Conservation (phyloP, 2,113 vertebrate species). For the Zapornia atra region DNA sequence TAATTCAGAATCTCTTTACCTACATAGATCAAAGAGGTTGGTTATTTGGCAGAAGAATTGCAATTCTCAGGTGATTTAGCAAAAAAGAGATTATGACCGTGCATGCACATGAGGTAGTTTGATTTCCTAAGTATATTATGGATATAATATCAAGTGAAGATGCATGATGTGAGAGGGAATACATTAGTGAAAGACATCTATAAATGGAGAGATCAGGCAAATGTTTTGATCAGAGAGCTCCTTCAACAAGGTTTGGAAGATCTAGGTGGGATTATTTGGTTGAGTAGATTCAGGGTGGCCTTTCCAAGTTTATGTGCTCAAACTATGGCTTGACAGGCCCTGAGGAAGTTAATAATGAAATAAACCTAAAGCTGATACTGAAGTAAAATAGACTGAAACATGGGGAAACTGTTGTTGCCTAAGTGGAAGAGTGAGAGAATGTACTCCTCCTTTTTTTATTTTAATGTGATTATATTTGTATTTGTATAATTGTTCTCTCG, state of each 20-base stretch:
- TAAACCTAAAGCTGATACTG: not conserved
- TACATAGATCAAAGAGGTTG: not conserved
- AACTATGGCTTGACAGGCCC: not conserved
- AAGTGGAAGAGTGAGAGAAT: not conserved
- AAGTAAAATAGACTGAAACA: not conserved
- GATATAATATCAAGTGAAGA: not conserved
- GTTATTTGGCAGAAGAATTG: not conserved
- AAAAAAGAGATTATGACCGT: not conserved
- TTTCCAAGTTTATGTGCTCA: not conserved
- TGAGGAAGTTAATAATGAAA: not conserved
- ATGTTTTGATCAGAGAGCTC: not conserved
- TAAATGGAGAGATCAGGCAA: not conserved
- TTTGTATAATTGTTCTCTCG: not conserved
- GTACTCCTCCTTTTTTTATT: not conserved
- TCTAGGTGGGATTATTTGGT: not conserved
- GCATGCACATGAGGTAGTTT: fast-evolving
- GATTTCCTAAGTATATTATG: not conserved
- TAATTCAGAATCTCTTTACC: not conserved
- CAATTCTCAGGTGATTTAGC: not conserved
- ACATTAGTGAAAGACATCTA: not conserved
- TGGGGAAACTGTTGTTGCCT: not conserved
- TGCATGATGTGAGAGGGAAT: not conserved
- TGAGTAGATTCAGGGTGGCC: not conserved
- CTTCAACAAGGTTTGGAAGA: not conserved
- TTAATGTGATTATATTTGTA: not conserved